Conservation (phyloP, 2,797 vertebrate genomes). For the Cygnus olor region DNA sequence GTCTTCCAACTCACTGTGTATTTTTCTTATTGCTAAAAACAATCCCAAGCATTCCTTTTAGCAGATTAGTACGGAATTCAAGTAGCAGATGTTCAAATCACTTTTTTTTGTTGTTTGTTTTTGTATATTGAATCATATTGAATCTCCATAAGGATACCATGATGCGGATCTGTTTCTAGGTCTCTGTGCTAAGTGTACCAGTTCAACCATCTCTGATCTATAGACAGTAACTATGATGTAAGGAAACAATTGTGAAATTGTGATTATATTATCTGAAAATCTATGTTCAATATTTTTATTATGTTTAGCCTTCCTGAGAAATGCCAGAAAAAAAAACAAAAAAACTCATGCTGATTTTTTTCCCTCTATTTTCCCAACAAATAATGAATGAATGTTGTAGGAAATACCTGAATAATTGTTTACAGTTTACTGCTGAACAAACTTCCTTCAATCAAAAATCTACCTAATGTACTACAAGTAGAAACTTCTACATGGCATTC, state of each 20-base stretch:
- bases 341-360: neutral
- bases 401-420: conserved; percentile 14
- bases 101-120: conserved; percentile 59
- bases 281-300: neutral
- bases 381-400: neutral
- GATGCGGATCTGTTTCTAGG: conserved; percentile 39
- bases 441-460: conserved; percentile 44
- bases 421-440: conserved; percentile 30
- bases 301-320: conserved; percentile 2
- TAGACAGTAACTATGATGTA: neutral
- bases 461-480: neutral
- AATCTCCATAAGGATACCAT: conserved; percentile 55
- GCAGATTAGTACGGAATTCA: conserved; percentile 67
- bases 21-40: conserved; percentile 75
- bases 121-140: conserved; percentile 59
- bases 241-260: conserved; percentile 19
- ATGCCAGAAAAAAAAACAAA: neutral
- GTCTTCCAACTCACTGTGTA: conserved; percentile 71
- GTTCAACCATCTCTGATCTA: conserved; percentile 30
- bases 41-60: conserved; percentile 70
- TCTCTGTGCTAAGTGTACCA: conserved; percentile 45
- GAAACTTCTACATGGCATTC: neutral
- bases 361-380: conserved; percentile 29
- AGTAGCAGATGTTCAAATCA: conserved; percentile 75
- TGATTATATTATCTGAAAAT: conserved; percentile 26